A percentile compares a stretch with the other conserved stretches of the same genome.
phyloP scores from a whole-genome alignment of 2,797 vertebrate species.

The Falco novaeseelandiae region DNA sequence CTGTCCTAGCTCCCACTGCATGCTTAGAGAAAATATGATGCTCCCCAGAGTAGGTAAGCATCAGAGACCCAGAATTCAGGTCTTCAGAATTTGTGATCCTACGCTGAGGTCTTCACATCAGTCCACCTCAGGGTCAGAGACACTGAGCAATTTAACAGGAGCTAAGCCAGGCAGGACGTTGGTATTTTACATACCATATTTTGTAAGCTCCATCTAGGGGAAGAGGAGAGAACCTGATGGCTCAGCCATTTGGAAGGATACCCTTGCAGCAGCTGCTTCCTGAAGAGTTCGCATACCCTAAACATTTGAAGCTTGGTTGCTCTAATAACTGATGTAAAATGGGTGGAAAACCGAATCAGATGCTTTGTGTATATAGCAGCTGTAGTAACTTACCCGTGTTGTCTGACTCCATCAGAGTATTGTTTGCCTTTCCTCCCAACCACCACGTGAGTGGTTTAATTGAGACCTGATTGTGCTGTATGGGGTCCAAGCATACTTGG shows the following conservation, averaged over 20 bases:
- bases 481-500: background rate
- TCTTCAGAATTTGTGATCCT: background rate
- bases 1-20: background rate
- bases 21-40: background rate
- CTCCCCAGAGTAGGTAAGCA: background rate
- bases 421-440: constrained; percentile 34
- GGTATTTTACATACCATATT: background rate
- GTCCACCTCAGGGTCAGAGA: background rate
- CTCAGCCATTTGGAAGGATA: background rate
- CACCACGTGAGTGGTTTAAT: background rate
- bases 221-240: background rate
- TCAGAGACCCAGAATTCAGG: background rate
- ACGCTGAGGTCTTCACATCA: background rate
- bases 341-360: background rate
- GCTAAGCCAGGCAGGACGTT: background rate
- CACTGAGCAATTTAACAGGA: background rate
- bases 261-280: background rate
- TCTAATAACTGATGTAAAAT: background rate
- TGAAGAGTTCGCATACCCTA: background rate
- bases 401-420: background rate
- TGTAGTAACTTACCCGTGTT: background rate
- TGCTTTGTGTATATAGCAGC: background rate
- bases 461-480: background rate
- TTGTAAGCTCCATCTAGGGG: background rate
- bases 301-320: background rate